Percentiles rank a stretch among this genome's conserved stretches.
Evolutionary conservation across 2,113 vertebrate species (phyloP).

Genomic region (Fregata magnificens): DNA sequence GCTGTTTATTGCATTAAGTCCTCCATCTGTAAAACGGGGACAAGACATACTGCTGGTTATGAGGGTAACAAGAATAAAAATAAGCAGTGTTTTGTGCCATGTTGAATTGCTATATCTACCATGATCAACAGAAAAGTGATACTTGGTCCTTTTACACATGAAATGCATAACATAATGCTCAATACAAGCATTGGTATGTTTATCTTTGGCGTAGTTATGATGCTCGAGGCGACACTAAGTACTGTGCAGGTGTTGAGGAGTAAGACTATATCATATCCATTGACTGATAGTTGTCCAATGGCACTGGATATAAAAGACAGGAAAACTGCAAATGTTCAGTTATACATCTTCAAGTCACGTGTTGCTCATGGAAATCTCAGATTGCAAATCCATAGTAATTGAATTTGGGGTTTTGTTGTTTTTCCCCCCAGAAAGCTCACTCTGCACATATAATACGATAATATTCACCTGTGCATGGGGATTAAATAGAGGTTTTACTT

Average conservation of each 20-base stretch:
- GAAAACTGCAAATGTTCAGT: background rate
- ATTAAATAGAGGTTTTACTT: background rate
- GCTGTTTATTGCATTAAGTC: background rate
- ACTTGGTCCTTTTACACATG: background rate
- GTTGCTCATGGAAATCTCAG: background rate
- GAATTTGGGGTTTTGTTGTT: fast-evolving
- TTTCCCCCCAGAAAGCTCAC: background rate
- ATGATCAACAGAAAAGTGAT: background rate
- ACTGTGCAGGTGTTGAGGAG: background rate
- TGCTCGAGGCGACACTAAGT: background rate
- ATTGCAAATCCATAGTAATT: background rate
- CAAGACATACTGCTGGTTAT: background rate
- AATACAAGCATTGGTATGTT: background rate
- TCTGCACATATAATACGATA: background rate
- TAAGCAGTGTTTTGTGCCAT: background rate
- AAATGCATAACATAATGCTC: background rate
- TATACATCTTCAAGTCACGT: background rate
- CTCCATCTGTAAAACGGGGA: background rate
- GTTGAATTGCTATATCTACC: background rate
- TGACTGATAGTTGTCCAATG: background rate
- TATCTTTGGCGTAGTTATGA: background rate
- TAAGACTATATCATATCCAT: background rate
- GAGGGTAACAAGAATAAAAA: background rate
- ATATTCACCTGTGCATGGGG: background rate
- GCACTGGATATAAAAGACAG: background rate